phyloP scores from a whole-genome alignment of 2,797 vertebrate species.

The Myiothlypis chrysogaster region DNA sequence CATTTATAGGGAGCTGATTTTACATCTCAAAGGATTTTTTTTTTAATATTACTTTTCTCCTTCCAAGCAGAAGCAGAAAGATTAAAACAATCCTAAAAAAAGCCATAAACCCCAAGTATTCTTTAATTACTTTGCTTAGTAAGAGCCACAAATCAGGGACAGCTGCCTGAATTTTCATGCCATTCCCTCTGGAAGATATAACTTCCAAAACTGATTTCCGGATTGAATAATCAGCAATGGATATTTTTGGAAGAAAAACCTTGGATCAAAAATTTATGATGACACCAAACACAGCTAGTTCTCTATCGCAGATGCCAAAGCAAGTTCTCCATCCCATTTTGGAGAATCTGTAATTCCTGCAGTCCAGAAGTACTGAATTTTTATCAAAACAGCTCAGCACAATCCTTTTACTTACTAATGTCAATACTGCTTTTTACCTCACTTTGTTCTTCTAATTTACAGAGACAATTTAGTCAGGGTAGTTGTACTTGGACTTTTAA shows the following conservation, averaged over 20 bases:
- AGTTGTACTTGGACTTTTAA: constrained; percentile 51
- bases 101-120: not conserved
- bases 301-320: not conserved
- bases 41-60: not conserved
- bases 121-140: constrained; percentile 17
- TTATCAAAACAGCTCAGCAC: constrained; percentile 22
- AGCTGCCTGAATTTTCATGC: constrained; percentile 6
- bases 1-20: not conserved
- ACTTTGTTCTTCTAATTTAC: constrained; percentile 56
- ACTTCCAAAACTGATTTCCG: constrained; percentile 1
- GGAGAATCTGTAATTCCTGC: not conserved
- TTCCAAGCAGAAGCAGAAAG: not conserved
- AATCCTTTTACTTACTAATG: constrained; percentile 41
- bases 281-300: not conserved
- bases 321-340: not conserved
- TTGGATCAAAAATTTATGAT: not conserved
- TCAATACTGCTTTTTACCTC: constrained; percentile 49
- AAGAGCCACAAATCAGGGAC: not conserved
- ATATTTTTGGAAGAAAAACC: not conserved
- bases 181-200: not conserved
- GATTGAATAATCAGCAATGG: not conserved
- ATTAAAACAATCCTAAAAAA: constrained; percentile 33
- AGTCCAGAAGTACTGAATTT: not conserved
- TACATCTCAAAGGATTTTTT: not conserved
- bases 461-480: constrained; percentile 42